phyloP scores from a whole-genome alignment of 1,140 invertebrate species.

The Chionoecetes opilio region DNA sequence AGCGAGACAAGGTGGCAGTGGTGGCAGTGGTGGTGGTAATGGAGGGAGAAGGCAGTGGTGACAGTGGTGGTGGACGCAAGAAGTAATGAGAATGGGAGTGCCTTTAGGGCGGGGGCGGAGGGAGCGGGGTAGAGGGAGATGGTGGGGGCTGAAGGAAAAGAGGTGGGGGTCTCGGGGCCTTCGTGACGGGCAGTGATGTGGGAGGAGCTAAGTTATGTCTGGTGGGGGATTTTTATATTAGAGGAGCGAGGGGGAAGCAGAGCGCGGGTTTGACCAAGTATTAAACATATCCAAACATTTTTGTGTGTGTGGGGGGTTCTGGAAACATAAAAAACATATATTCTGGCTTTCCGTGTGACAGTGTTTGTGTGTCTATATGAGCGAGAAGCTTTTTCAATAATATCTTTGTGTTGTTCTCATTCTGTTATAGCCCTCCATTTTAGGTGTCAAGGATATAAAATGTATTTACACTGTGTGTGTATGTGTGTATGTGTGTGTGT shows the following conservation, averaged over 20 bases:
- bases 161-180: neutral
- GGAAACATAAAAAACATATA: constrained; percentile 20
- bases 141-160: too few relatives aligned
- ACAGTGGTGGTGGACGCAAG: constrained; percentile 24
- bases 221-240: constrained; percentile 20
- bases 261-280: constrained; percentile 16
- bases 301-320: neutral
- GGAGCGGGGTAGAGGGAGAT: neutral
- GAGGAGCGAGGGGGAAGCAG: constrained; percentile 12
- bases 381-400: constrained; percentile 8
- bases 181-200: constrained; percentile 15
- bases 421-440: neutral
- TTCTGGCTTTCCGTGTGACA: constrained; percentile 1
- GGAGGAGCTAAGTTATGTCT: constrained; percentile 28
- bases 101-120: neutral
- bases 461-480: constrained; percentile 48
- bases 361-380: constrained; percentile 14
- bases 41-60: constrained; percentile 23
- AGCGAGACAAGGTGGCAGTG: neutral
- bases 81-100: neutral
- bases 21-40: neutral
- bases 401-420: constrained; percentile 21
- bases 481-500: constrained; percentile 55
- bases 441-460: neutral
- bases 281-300: constrained; percentile 31